Percentiles rank a stretch among this genome's conserved stretches.
Evolutionary conservation across 2,113 vertebrate genomes (phyloP).

Genomic region (Xiphophorus couchianus): DNA sequence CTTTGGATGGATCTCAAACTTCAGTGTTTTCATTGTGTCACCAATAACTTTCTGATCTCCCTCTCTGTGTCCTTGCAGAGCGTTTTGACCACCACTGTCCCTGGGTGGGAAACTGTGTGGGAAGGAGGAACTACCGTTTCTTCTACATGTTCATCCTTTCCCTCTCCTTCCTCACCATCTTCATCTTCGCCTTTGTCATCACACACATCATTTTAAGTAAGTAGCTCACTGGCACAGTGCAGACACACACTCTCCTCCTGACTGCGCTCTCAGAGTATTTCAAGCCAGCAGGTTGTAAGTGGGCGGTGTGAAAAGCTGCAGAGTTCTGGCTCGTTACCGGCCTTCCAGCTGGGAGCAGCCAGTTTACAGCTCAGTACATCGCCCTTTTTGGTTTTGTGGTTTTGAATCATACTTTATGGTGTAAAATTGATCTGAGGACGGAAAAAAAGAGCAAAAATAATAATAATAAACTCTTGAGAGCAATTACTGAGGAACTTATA

Average conservation of each 20-base stretch:
- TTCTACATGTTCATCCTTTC: slow-evolving; percentile 99
- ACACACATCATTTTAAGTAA: slow-evolving; percentile 98
- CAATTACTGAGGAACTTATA: no score
- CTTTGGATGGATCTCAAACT: neutral
- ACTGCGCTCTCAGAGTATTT: slow-evolving; percentile 41
- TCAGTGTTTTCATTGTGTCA: slow-evolving; percentile 1
- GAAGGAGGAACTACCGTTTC: slow-evolving; percentile 99
- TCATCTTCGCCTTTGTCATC: slow-evolving; percentile 98
- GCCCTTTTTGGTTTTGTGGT: slow-evolving; percentile 5
- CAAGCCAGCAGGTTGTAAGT: slow-evolving; percentile 65
- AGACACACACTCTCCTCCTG: slow-evolving; percentile 20
- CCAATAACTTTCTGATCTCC: slow-evolving; percentile 7
- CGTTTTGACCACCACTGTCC: slow-evolving; percentile 99
- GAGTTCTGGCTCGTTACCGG: slow-evolving; percentile 56
- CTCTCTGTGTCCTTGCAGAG: slow-evolving; percentile 82
- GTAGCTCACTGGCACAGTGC: slow-evolving; percentile 68
- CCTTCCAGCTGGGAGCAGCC: slow-evolving; percentile 59
- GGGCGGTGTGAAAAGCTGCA: slow-evolving; percentile 59
- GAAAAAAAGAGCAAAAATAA: slow-evolving; percentile 6
- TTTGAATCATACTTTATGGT: slow-evolving; percentile 20
- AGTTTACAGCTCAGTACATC: slow-evolving; percentile 15
- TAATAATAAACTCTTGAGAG: neutral
- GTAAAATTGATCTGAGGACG: slow-evolving; percentile 15
- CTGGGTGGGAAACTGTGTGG: slow-evolving; percentile 99
- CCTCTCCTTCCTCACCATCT: slow-evolving; percentile 98